These are phyloP conservation scores for Blastobasis lacticolella DNA, from an alignment of 2,888 invertebrate species.

Conservation along the genomic window DNA sequence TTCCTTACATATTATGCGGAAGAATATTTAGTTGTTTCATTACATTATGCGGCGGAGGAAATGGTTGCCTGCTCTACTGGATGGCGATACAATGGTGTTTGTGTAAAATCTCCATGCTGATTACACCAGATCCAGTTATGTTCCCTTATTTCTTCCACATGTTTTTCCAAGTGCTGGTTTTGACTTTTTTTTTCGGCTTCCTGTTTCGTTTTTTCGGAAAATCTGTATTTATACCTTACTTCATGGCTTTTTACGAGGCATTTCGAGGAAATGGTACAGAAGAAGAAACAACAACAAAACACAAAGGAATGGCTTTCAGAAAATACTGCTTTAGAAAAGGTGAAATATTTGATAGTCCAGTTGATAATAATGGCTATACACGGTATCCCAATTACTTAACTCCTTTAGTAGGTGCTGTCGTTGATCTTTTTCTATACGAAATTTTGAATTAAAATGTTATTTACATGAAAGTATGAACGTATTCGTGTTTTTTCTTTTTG, in stretches of 20 bases:
- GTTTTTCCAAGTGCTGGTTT: slow-evolving; percentile 49
- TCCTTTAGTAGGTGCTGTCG: slow-evolving; percentile 1
- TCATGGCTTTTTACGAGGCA: slow-evolving; percentile 27
- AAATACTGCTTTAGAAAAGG: slow-evolving; percentile 59
- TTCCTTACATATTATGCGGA: slow-evolving; percentile 48
- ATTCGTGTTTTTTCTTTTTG: neutral
- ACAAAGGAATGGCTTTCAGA: slow-evolving; percentile 30
- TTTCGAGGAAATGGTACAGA: slow-evolving; percentile 13
- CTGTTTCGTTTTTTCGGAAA: slow-evolving; percentile 44
- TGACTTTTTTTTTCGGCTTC: slow-evolving; percentile 33
- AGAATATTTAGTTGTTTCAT: slow-evolving; percentile 46
- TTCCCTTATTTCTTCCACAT: slow-evolving; percentile 60
- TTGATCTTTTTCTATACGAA: slow-evolving; percentile 5
- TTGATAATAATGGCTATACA: slow-evolving; percentile 16
- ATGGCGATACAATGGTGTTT: slow-evolving; percentile 55
- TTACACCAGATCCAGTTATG: slow-evolving; percentile 48
- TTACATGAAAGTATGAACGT: neutral
- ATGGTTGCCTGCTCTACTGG: slow-evolving; percentile 54
- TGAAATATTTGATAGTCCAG: slow-evolving; percentile 45
- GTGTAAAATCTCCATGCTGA: slow-evolving; percentile 47
- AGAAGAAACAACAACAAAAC: slow-evolving; percentile 10
- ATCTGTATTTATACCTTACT: slow-evolving; percentile 38
- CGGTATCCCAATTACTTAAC: neutral
- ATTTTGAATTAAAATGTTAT: slow-evolving; percentile 1
- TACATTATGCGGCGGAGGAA: slow-evolving; percentile 46